Evolutionary conservation across 2,888 invertebrate species (phyloP).

Genomic region (Cistogaster globosa): DNA sequence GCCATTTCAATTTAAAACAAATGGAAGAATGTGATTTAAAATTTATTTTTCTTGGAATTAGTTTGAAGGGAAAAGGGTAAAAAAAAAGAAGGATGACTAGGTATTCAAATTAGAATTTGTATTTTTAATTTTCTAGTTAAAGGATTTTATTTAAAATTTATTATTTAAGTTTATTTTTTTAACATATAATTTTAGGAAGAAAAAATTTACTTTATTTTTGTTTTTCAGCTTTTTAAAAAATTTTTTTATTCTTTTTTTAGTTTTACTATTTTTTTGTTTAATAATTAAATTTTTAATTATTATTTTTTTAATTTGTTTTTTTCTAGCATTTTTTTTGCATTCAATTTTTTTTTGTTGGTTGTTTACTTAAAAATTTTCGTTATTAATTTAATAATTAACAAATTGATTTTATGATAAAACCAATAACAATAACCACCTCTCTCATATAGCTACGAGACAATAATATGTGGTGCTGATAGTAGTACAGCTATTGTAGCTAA

Average conservation of each 20-base stretch:
- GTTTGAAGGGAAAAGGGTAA: background rate
- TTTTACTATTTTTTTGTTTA: slow-evolving; percentile 78
- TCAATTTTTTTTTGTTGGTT: slow-evolving; percentile 67
- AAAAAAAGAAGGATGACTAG: too few relatives aligned
- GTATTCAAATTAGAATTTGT: slow-evolving; percentile 15
- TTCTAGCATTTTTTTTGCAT: slow-evolving; percentile 80
- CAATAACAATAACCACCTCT: slow-evolving; percentile 84
- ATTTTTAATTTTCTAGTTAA: slow-evolving; percentile 60
- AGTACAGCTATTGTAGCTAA: slow-evolving; percentile 98
- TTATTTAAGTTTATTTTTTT: slow-evolving; percentile 20
- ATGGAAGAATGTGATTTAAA: slow-evolving; percentile 76
- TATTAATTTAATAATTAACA: slow-evolving; percentile 84
- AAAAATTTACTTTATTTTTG: slow-evolving; percentile 62
- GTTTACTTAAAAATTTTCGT: slow-evolving; percentile 83
- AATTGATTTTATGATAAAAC: slow-evolving; percentile 84
- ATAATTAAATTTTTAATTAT: slow-evolving; percentile 77
- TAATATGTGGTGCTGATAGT: slow-evolving; percentile 95
- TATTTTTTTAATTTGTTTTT: slow-evolving; percentile 76
- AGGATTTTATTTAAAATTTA: slow-evolving; percentile 71
- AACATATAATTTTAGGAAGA: slow-evolving; percentile 51
- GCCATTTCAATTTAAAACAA: slow-evolving; percentile 68
- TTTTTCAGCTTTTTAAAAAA: slow-evolving; percentile 73
- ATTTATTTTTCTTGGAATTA: slow-evolving; percentile 53
- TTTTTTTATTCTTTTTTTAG: slow-evolving; percentile 69
- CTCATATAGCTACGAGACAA: slow-evolving; percentile 84